Base-by-base conservation (phyloP, 2,888 invertebrate species). In the Limenitis camilla region DNA sequence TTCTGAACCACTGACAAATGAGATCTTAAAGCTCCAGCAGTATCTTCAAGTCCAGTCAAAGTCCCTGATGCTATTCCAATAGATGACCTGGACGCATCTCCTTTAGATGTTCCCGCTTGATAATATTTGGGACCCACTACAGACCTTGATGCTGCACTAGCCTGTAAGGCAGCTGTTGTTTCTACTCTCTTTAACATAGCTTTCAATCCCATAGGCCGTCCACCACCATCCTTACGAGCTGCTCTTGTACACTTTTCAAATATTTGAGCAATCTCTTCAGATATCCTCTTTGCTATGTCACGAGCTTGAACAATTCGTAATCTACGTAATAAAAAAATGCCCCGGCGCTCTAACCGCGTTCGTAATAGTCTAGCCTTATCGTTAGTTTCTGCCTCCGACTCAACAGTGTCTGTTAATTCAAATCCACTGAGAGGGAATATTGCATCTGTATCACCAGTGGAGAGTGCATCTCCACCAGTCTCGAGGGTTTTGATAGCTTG, bases 401-500 rank as follows among this genome's bases (percentile, higher is more conserved):
- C 89, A 63, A 79, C 89, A 1, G 75, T 59, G 62, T 91, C 91
- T 31, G 89, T 63, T 45, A 87, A 72, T 53, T 86, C 87, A 67
- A 84, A 82, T 10, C 81, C 78, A 44, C 77, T 65, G 1, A 88
- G 69, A 6, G 84, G 87, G 59, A 87, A 87, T 56, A 86, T 85
- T n/a, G 76, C 76, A 63, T 90, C 90, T 51, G 81, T 71, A 56
- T 87, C 88, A 27, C 81, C 87, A 2, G 81, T 79, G 6, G 86
- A 82, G 9, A 85, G 65, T 6, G 69, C 62, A 62, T 85, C 83
- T 9, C 77, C 81, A 4, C 80, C 86, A 42, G 81, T 80, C 64
- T 93, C 94, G 62, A 94, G 90, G 6, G 92, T 92, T 76, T 93
- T 93, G 42, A 95, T 91, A 4, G 92, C 94, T 73, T 93, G 93